Evolutionary conservation across 2,888 invertebrate species (phyloP), one percentile per base, ranked within the genome.

Genomic region (Drosophila rubida): DNA sequence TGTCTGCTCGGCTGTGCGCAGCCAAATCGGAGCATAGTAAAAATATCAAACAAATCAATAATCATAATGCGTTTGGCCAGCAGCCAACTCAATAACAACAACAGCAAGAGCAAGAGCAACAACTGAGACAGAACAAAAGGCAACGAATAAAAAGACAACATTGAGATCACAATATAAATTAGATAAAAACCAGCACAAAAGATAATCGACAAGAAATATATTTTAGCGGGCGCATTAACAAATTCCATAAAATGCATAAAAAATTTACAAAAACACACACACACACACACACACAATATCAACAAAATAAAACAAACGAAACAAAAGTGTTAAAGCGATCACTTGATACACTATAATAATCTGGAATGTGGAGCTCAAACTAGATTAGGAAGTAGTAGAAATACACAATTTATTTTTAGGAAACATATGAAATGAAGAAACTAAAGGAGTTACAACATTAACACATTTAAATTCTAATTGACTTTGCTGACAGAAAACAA

Each of bases 171-270:
- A 58, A 57, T 50, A 61, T 66, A 70, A 66, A 58, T 70, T 70
- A 71, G 60, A 70, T 45, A 57, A 66, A 65, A 64, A 25, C 27
- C 54, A 13, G 42, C 42, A 53, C 65, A 65, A 70, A 65, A 70
- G 55, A 70, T 70, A 70, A 70, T 65, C 70, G 71, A 37, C 16
- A 57, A 58, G 37, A 71, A 42, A 66, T 70, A 41, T 57, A 69
- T 70, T 51, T 69, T 32, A 57, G 58, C 27, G 58, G 39, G 49
- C 39, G 49, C 51, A 64, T 69, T 48, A 37, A 39, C 30, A 57
- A 70, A 70, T 42, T 44, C 50, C 65, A 42, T 51, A 55, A 51
- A 70, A 65, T 59, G 41, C 58, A 64, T 50, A 60, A 48, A 35
- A 35, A 39, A 32, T 32, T 32, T 32, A 11, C 32, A 1, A 32